phyloP scores from a whole-genome alignment of 2,888 invertebrate species.

The Amphipoea oculea region DNA sequence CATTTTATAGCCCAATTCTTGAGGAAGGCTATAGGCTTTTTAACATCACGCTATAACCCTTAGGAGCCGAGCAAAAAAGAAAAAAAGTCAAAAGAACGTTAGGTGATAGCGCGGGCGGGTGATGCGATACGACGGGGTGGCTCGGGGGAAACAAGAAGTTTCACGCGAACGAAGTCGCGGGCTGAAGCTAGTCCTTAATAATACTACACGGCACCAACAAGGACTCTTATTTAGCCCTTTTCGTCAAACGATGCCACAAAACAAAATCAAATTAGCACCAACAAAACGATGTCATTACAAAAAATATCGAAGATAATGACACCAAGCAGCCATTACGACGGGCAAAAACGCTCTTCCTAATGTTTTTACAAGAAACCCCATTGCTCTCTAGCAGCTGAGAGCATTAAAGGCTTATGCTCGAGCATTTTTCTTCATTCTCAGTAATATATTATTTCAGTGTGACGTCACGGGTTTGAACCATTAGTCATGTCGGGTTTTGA shows the following conservation, averaged over 20 bases:
- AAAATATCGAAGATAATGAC: conserved; percentile 63
- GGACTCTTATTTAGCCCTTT: not conserved
- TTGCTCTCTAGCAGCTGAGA: conserved; percentile 60
- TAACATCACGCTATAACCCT: too few species aligned
- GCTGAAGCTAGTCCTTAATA: too few species aligned
- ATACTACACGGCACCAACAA: not conserved
- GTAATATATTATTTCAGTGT: conserved; percentile 78
- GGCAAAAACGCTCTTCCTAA: conserved; percentile 58
- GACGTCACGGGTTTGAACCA: conserved; percentile 73
- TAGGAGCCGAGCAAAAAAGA: too few species aligned
- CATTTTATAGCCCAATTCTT: too few species aligned
- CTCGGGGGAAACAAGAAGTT: too few species aligned
- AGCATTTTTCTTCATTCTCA: conserved; percentile 78
- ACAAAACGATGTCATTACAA: conserved; percentile 49
- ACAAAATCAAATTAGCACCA: conserved; percentile 56
- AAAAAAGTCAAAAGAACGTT: too few species aligned
- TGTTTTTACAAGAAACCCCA: conserved; percentile 62
- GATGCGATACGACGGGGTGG: too few species aligned
- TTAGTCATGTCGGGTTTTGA: conserved; percentile 77
- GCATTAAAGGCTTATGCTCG: conserved; percentile 75
- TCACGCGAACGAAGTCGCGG: too few species aligned
- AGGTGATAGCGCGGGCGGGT: too few species aligned
- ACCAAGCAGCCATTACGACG: conserved; percentile 54
- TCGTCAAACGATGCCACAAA: conserved; percentile 8
- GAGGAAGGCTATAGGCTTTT: too few species aligned